These are phyloP conservation scores for Pentalonia nigronervosa DNA, from an alignment of 1,140 invertebrate species.

Conservation along the genomic window DNA sequence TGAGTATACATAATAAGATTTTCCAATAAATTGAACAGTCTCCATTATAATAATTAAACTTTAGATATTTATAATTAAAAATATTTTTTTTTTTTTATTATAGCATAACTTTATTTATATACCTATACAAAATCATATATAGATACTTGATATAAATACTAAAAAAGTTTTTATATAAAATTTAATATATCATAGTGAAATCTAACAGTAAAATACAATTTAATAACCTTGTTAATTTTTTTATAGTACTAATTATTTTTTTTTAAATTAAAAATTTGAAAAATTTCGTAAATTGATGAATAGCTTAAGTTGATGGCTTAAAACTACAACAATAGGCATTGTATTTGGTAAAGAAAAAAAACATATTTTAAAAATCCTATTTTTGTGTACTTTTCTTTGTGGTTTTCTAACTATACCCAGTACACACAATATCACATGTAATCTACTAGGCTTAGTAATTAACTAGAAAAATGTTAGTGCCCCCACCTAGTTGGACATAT, in stretches of 20 bases:
- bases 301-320: not conserved
- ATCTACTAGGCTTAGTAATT: not conserved
- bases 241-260: not conserved
- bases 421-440: not conserved
- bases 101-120: too few relatives aligned
- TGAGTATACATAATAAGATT: not conserved
- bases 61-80: too few relatives aligned
- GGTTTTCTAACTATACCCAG: not conserved
- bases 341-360: not conserved
- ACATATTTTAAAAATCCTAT: not conserved
- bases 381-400: not conserved
- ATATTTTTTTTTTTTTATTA: too few relatives aligned
- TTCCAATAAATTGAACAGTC: not conserved
- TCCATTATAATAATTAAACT: too few relatives aligned
- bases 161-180: not conserved
- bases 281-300: not conserved
- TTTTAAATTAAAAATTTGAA: too few relatives aligned
- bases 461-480: not conserved
- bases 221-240: not conserved
- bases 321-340: not conserved
- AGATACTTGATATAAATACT: not conserved
- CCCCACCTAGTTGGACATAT: not conserved
- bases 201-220: not conserved
- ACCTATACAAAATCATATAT: not conserved
- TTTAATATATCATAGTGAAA: not conserved